A percentile compares a stretch with the other conserved stretches of the same genome.
phyloP scores from a whole-genome alignment of 2,888 invertebrate species.

The Ornithoptera priamus region DNA sequence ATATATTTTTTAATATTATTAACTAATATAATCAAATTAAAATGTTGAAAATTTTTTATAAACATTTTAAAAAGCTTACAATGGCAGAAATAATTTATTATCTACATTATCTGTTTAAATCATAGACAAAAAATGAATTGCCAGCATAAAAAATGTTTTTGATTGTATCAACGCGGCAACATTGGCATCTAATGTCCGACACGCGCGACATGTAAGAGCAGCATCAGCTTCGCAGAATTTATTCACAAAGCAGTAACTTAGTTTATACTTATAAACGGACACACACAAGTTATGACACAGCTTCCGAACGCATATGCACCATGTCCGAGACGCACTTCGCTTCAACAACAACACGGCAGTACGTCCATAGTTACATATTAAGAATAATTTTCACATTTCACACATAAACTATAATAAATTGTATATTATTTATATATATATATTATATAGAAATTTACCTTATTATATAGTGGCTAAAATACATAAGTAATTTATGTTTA shows the following conservation, averaged over 20 bases:
- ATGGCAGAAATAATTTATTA: too few relatives aligned
- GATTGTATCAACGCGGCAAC: too few relatives aligned
- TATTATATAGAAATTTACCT: not conserved
- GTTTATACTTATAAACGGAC: too few relatives aligned
- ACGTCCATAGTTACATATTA: not conserved
- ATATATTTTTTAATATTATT: too few relatives aligned
- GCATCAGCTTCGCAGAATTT: conserved; percentile 15
- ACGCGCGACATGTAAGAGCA: too few relatives aligned
- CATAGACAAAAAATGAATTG: too few relatives aligned
- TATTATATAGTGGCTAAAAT: not conserved
- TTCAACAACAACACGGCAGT: conserved; percentile 11
- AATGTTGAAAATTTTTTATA: too few relatives aligned
- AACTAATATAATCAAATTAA: too few relatives aligned
- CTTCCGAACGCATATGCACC: conserved; percentile 21
- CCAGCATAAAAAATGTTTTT: too few relatives aligned
- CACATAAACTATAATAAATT: not conserved
- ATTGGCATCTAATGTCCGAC: too few relatives aligned
- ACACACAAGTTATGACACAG: not conserved
- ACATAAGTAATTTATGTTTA: not conserved
- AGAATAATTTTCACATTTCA: not conserved
- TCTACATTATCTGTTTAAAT: too few relatives aligned
- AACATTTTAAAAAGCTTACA: too few relatives aligned
- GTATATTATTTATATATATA: conserved; percentile 2
- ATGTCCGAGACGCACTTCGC: conserved; percentile 13
- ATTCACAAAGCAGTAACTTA: not conserved